phyloP scores from a whole-genome alignment of 1,140 invertebrate species.

The Carcinoscorpius rotundicauda region DNA sequence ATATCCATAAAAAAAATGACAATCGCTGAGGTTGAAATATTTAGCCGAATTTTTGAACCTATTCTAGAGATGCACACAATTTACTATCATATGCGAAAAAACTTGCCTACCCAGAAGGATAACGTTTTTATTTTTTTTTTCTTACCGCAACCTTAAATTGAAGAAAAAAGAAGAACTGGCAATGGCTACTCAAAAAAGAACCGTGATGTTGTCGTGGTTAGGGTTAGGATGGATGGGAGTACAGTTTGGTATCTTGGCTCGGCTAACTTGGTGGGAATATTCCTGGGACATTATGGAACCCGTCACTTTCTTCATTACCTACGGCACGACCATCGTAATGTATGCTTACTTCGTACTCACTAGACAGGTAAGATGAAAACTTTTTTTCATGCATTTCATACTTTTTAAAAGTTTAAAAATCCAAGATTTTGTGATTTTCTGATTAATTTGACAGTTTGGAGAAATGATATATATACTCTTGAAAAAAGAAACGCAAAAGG shows the following conservation, averaged over 20 bases:
- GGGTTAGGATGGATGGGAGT: conserved; percentile 88
- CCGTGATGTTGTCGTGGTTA: conserved; percentile 46
- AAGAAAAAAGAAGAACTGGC: conserved; percentile 40
- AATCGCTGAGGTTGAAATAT: too few species aligned
- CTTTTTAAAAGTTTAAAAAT: background rate
- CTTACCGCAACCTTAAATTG: conserved; percentile 2
- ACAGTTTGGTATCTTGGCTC: conserved; percentile 90
- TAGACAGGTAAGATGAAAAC: conserved; percentile 57
- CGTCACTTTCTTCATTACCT: conserved; percentile 98
- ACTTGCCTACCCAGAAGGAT: too few species aligned
- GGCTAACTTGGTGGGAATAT: conserved; percentile 99
- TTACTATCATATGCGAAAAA: too few species aligned
- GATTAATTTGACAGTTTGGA: too few species aligned
- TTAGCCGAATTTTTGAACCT: too few species aligned
- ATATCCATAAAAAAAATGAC: too few species aligned
- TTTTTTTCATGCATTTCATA: background rate
- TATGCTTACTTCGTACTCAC: conserved; percentile 95
- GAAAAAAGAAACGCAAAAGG: too few species aligned
- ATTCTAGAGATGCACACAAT: too few species aligned
- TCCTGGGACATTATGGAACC: conserved; percentile 99
- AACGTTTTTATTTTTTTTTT: too few species aligned
- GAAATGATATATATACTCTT: too few species aligned
- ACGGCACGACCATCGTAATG: conserved; percentile 91
- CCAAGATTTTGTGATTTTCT: too few species aligned
- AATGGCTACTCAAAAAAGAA: conserved; percentile 42